These are phyloP conservation scores for Echiichthys vipera DNA, from an alignment of 2,797 vertebrate genomes.

Conservation along the genomic window DNA sequence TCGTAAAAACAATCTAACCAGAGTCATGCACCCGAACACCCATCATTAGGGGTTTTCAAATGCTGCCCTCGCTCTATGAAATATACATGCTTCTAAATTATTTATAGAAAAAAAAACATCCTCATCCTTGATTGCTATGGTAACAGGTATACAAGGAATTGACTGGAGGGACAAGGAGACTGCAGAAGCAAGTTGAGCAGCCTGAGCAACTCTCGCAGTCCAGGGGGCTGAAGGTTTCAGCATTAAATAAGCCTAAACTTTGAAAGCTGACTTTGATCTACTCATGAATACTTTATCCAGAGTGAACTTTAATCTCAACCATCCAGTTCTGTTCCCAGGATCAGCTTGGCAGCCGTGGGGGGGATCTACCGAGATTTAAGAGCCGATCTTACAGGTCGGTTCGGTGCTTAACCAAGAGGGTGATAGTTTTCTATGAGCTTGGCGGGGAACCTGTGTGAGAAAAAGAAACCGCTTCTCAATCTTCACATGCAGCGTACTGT, in stretches of 20 bases:
- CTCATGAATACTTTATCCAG: slow-evolving; percentile 70
- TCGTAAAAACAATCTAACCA: slow-evolving; percentile 1
- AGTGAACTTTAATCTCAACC: slow-evolving; percentile 63
- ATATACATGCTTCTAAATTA: slow-evolving; percentile 75
- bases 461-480: slow-evolving; percentile 9
- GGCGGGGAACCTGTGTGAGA: slow-evolving; percentile 17
- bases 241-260: slow-evolving; percentile 64
- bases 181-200: slow-evolving; percentile 21
- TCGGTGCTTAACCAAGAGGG: slow-evolving; percentile 2
- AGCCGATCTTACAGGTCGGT: slow-evolving; percentile 31
- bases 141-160: slow-evolving; percentile 57
- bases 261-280: slow-evolving; percentile 65
- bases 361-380: slow-evolving; percentile 43
- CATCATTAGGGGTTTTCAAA: slow-evolving; percentile 55
- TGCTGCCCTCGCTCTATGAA: slow-evolving; percentile 58
- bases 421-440: slow-evolving; percentile 10
- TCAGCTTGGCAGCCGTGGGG: slow-evolving; percentile 35
- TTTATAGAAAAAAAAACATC: slow-evolving; percentile 52
- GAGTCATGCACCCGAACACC: slow-evolving; percentile 24
- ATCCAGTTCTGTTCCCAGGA: slow-evolving; percentile 44
- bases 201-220: slow-evolving; percentile 20
- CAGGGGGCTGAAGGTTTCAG: slow-evolving; percentile 42
- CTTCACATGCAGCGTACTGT: neutral
- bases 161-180: slow-evolving; percentile 13
- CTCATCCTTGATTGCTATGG: slow-evolving; percentile 45